phyloP scores from a whole-genome alignment of 2,888 invertebrate genomes.

The Dryocosmus kuriphilus region DNA sequence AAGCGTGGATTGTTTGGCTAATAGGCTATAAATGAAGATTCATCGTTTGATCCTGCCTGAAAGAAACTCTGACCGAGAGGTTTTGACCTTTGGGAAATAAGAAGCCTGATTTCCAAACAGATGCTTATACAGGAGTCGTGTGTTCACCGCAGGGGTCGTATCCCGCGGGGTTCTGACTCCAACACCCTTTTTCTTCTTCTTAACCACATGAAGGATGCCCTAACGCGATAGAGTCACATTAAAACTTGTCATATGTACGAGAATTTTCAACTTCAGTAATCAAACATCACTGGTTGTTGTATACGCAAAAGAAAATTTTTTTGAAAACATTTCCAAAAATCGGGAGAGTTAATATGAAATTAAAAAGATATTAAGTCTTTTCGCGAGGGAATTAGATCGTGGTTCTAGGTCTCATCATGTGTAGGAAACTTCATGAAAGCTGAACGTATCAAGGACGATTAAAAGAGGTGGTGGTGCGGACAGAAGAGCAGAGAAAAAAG shows the following conservation, averaged over 20 bases:
- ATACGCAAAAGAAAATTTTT: constrained; percentile 34
- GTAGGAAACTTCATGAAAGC: constrained; percentile 28
- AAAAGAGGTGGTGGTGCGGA: constrained; percentile 57
- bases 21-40: constrained; percentile 21
- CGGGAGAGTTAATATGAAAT: neutral
- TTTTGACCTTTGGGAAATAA: constrained; percentile 37
- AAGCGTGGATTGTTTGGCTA: constrained; percentile 13
- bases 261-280: neutral
- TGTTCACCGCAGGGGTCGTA: constrained; percentile 76
- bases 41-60: constrained; percentile 29
- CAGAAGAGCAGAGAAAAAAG: constrained; percentile 55
- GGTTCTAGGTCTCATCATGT: constrained; percentile 11
- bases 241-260: neutral
- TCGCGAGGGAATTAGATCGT: constrained; percentile 6
- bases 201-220: constrained; percentile 28
- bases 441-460: constrained; percentile 45
- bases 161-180: constrained; percentile 74
- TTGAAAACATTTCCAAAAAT: constrained; percentile 15
- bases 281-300: neutral
- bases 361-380: constrained; percentile 23
- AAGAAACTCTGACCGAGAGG: constrained; percentile 35
- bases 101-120: constrained; percentile 69
- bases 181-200: constrained; percentile 66
- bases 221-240: neutral
- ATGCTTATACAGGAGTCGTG: constrained; percentile 76